Conservation (phyloP, 2,113 vertebrate species). For the Phaethon lepturus region DNA sequence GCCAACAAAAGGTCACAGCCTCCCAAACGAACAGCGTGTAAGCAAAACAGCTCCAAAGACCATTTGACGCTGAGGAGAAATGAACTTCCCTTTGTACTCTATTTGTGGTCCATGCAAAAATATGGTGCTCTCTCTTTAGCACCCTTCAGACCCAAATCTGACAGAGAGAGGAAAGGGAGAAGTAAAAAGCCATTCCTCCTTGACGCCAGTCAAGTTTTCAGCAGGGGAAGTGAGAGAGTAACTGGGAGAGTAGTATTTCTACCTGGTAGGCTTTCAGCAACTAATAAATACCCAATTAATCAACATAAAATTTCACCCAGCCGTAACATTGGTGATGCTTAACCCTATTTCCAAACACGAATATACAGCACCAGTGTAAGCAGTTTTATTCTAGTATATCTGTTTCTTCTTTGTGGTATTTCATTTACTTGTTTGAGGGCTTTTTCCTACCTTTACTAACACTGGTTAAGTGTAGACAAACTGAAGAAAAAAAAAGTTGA, state of each 20-base stretch:
- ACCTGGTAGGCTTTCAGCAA: neutral
- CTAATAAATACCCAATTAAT: neutral
- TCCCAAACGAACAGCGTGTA: accelerated
- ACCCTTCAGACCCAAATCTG: neutral
- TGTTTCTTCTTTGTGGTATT: neutral
- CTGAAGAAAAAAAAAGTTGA: neutral
- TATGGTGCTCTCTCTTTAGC: neutral
- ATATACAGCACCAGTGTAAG: neutral
- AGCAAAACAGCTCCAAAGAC: neutral
- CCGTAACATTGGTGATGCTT: neutral
- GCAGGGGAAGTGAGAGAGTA: neutral
- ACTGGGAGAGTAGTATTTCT: neutral
- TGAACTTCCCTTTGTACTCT: neutral
- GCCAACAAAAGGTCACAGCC: neutral
- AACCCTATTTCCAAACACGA: accelerated
- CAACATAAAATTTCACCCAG: neutral
- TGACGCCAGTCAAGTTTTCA: neutral
- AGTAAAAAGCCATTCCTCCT: neutral
- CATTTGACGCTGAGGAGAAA: neutral
- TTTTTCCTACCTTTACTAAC: neutral
- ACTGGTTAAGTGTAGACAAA: neutral
- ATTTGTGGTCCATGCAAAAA: neutral
- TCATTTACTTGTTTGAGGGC: neutral
- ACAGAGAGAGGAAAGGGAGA: neutral
- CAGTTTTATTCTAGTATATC: neutral